Base-by-base conservation (phyloP, 2,888 invertebrate species). In the Mesorhabditis spiculigera region DNA sequence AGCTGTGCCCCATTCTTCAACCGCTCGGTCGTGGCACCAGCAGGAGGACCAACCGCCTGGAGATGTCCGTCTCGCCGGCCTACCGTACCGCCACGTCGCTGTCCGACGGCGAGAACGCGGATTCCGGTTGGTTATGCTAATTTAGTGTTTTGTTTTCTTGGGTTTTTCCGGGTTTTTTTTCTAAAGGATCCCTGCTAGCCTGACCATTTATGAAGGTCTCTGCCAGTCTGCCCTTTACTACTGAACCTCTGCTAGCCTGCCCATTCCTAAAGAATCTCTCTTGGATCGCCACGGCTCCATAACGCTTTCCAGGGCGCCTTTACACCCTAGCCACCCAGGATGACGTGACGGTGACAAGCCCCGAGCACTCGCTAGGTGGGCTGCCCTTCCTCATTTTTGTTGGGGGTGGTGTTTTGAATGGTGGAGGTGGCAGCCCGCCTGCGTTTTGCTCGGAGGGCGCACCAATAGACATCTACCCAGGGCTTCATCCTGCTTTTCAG, bases 21-120 rank as follows among this genome's bases (percentile, higher is more conserved):
- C 28, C 28, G 28, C 28, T 28, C 28, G 28, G 28, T 28, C 28
- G 28, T 28, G 28, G 28, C 28, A 28, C 28, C 28, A 28, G 28
- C 28, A 28, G 28, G 28, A 28, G 28, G 28, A 28, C 28, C 28
- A 28, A 28, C 28, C 28, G 28, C 28, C 28, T 28, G 58, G n/a
- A 50, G 58, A 50, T 50, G 58, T 50, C 58, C 58, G n/a, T 50
- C n/a, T 50, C n/a, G 58, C 58, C 58, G 58, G n/a, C 58, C 58
- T 13, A 10, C 58, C 58, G 58, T 50, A 13, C 58, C 10, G n/a
- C 58, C 58, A 10, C 58, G n/a, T 50, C 58, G n/a, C 58, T 50
- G 10, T 50, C 58, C 58, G 58, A 50, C 58, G 10, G n/a, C 10
- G 10, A 50, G n/a, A 10, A 50, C n/a, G 10, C 8, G 8, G 58